Evolutionary conservation across 1,140 invertebrate genomes (phyloP), one percentile per base, ranked within the genome.

Genomic region (Drosophila triauraria): DNA sequence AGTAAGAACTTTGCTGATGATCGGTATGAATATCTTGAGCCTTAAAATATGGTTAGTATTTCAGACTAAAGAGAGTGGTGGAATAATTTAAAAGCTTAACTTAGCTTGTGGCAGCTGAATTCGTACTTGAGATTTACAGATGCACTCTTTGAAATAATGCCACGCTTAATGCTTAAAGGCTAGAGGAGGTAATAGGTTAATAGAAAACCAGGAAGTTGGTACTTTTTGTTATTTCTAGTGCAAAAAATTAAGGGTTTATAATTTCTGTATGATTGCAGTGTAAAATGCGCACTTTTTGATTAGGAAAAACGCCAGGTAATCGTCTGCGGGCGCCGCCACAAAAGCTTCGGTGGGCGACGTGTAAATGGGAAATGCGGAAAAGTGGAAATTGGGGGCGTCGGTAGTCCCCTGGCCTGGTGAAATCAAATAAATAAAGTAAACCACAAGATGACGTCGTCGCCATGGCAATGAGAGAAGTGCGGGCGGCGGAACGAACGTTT

Each of bases 401-500:
- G 20, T 51, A 51, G 30, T 51, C 10, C 53, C 15, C 38, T 42
- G 40, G 47, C 27, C 62, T 65, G 75, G 65, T 86, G 65, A 78
- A 87, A 87, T 87, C 80, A 87, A 87, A 87, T 87, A 87, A 87
- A 87, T 87, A 87, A 88, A 87, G 71, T 88, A 88, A 90, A 82
- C 78, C 81, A 77, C 81, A 88, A 91, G 80, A 91, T 90, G 85
- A 91, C 82, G 84, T 90, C 63, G 80, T 83, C 75, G 59, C 82
- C 77, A 83, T 91, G 82, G 81, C 90, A 80, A 90, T 86, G 82
- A 40, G 10, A 5, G 17, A 59, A n/a, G 68, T n/a, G 58, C 50
- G 69, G 75, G 64, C 17, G 40, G 54, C 13, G 50, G 59, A 20
- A 38, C 50, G 53, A 20, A 25, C 51, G 35, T 77, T 91, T 91